Base-by-base conservation (phyloP, 2,888 invertebrate species). In the Stomorhina lunata region DNA sequence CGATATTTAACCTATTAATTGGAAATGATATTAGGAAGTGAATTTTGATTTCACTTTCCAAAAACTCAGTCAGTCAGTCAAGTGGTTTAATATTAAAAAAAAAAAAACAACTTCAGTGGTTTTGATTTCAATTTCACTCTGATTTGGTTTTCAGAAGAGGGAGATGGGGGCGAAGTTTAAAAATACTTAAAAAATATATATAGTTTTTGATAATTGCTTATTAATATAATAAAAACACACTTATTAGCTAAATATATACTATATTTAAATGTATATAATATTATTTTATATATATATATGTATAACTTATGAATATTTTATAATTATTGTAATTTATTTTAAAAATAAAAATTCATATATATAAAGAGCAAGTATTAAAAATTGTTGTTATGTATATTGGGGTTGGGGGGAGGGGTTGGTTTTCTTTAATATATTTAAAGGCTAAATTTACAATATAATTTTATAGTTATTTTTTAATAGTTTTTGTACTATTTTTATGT, bases 221-320 rank as follows among this genome's bases (percentile, higher is more conserved):
- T 66, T 79, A 66, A 73, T 79, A 66, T 73, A 79, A 79, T 79
- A 79, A 79, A 79, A 79, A 59, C 72, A 79, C 50, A 53, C 79
- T 79, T 73, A 72, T 15, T 27, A 17, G 43, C 68, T 76, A 76
- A 63, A 73, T 40, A 45, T 27, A 15, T n/a, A n/a, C n/a, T n/a
- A n/a, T 53, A 20, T 61, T 29, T 34, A 12, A 50, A 37, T 65
- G 32, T 75, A 50, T 59, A 40, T 27, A 27, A 32, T 61, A 27
- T 61, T 27, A 34, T 5, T 76, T 40, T 50, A 61, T 69, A 25
- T 37, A 6, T 71, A 66, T 15, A 53, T 72, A 73, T 57, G 57
- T 27, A 43, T 73, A 79, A 79, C 55, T 72, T 69, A 45, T 20
- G 12, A n/a, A 3, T 61, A 53, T 15, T 12, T 53, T 25, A 61